A percentile compares a stretch with the other conserved stretches of the same genome.
These are phyloP conservation scores for Halcyon senegalensis DNA, from an alignment of 2,113 vertebrate species.

Conservation along the genomic window DNA sequence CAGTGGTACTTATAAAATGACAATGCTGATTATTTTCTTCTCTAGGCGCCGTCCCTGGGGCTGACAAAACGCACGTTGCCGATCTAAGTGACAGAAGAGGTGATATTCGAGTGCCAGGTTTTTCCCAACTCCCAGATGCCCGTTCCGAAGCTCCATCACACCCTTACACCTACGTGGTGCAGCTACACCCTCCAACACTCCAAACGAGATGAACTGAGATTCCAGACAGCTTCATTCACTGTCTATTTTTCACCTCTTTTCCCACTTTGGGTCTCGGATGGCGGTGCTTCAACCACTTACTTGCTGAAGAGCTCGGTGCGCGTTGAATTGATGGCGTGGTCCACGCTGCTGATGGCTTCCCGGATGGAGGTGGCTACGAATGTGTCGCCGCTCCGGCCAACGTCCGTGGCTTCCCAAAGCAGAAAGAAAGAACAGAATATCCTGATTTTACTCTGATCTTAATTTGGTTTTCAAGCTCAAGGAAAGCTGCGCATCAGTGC, in stretches of 20 bases:
- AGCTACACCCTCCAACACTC: neutral
- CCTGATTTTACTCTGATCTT: neutral
- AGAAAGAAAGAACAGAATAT: neutral
- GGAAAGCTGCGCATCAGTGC: neutral
- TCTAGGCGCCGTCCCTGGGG: neutral
- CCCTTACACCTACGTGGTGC: neutral
- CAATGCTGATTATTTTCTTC: neutral
- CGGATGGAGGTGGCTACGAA: constrained; percentile 73
- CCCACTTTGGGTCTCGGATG: neutral
- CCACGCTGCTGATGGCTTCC: constrained; percentile 77
- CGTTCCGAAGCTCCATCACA: neutral
- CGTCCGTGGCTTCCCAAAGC: constrained; percentile 47
- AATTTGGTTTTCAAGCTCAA: neutral
- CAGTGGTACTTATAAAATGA: neutral
- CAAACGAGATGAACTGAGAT: neutral
- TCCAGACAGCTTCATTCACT: neutral
- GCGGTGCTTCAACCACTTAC: neutral
- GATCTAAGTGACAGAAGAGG: neutral
- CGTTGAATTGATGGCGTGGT: constrained; percentile 75
- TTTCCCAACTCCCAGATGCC: neutral
- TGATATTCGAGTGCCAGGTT: fast-evolving
- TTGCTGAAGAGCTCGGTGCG: constrained; percentile 74
- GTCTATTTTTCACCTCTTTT: neutral
- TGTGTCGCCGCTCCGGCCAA: constrained; percentile 55
- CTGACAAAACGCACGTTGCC: neutral